Percentiles rank a stretch among this genome's conserved stretches.
These are phyloP conservation scores for Flexamia atlantica DNA, from an alignment of 2,888 invertebrate genomes.

Conservation along the genomic window DNA sequence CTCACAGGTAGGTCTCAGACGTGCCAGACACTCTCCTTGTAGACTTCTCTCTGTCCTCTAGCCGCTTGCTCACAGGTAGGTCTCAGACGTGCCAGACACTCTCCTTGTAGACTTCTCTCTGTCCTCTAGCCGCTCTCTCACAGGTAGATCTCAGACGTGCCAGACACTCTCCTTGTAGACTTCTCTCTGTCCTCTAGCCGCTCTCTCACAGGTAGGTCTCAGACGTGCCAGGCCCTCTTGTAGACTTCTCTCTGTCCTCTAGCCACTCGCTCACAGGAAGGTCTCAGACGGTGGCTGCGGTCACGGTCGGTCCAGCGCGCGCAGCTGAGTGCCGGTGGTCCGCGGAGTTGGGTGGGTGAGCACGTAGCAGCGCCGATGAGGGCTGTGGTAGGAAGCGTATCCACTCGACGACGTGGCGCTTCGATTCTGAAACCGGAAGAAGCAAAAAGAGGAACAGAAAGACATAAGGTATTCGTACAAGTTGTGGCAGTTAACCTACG, in stretches of 20 bases:
- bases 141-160: background rate
- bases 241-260: background rate
- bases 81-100: background rate
- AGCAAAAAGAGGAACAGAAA: slow-evolving; percentile 51
- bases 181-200: background rate
- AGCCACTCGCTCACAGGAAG: background rate
- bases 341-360: slow-evolving; percentile 66
- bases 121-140: background rate
- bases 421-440: slow-evolving; percentile 69
- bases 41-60: background rate
- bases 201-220: background rate
- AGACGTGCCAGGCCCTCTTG: background rate
- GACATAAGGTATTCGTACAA: slow-evolving; percentile 23
- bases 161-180: background rate
- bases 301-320: slow-evolving; percentile 56
- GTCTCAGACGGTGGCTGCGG: slow-evolving; percentile 56
- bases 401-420: slow-evolving; percentile 72
- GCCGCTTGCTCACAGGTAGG: background rate
- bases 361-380: slow-evolving; percentile 73
- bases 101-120: too few species aligned
- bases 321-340: slow-evolving; percentile 61
- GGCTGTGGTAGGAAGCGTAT: slow-evolving; percentile 73
- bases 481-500: background rate
- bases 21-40: background rate
- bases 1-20: background rate